Conservation (phyloP, 1,140 invertebrate genomes). For the Holcopasites calliopsidis region DNA sequence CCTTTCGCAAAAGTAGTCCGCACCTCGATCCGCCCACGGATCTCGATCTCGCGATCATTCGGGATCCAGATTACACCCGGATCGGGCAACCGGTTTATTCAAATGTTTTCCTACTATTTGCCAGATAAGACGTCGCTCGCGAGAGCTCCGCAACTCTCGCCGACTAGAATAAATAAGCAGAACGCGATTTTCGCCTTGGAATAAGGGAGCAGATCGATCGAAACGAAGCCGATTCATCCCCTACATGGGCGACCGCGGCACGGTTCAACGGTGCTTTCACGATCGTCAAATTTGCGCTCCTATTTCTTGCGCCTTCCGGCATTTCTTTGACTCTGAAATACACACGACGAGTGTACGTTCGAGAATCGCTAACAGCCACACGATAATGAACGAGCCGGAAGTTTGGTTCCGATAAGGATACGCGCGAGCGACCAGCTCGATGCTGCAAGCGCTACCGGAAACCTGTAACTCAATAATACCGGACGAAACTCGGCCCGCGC, state of each 20-base stretch:
- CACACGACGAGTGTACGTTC: slow-evolving; percentile 13
- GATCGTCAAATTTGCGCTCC: background rate
- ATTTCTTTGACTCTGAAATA: background rate
- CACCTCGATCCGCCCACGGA: background rate
- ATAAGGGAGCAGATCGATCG: no score
- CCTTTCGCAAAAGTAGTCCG: background rate
- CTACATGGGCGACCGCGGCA: no score
- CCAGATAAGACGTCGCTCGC: no score
- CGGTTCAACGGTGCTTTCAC: background rate
- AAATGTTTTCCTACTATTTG: background rate
- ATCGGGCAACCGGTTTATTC: background rate
- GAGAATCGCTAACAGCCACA: slow-evolving; percentile 1
- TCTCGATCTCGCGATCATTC: background rate
- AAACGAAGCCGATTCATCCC: no score
- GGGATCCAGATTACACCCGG: background rate
- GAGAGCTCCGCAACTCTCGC: no score
- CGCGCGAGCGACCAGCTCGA: background rate
- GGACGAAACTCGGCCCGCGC: background rate
- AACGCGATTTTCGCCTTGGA: background rate
- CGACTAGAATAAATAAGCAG: no score
- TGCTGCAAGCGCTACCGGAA: background rate
- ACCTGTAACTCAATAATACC: background rate
- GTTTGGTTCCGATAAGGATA: slow-evolving; percentile 39
- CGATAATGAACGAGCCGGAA: slow-evolving; percentile 46
- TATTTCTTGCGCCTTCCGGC: background rate